phyloP scores from a whole-genome alignment of 2,797 vertebrate genomes.

The Distichodus sexfasciatus region DNA sequence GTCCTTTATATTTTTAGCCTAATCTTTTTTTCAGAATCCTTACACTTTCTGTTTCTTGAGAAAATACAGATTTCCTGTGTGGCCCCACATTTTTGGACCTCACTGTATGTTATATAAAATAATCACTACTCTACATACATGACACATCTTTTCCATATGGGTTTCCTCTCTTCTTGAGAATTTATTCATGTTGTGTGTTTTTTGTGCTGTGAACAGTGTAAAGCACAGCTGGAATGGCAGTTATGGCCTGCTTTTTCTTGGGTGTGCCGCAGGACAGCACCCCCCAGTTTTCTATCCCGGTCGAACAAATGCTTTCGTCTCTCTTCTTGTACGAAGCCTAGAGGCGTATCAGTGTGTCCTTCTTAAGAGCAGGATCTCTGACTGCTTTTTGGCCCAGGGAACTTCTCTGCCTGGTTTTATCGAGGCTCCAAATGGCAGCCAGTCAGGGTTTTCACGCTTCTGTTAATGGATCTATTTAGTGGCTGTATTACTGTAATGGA shows the following conservation, averaged over 20 bases:
- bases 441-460: background rate
- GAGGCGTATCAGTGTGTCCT: slow-evolving; percentile 29
- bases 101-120: too few relatives aligned
- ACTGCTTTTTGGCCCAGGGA: slow-evolving; percentile 29
- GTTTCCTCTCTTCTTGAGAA: too few relatives aligned
- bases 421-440: slow-evolving; percentile 7
- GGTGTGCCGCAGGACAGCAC: background rate
- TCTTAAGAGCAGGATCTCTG: slow-evolving; percentile 32
- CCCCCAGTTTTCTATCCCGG: slow-evolving; percentile 1
- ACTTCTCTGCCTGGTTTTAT: slow-evolving; percentile 27
- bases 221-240: slow-evolving; percentile 5
- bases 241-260: background rate
- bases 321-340: slow-evolving; percentile 6
- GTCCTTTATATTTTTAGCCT: too few relatives aligned
- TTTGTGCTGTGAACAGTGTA: too few relatives aligned
- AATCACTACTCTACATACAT: too few relatives aligned
- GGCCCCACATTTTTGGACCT: too few relatives aligned
- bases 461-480: slow-evolving; percentile 15
- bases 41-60: too few relatives aligned
- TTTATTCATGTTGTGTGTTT: too few relatives aligned
- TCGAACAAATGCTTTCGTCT: slow-evolving; percentile 25
- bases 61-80: too few relatives aligned
- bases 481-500: background rate
- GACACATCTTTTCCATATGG: too few relatives aligned
- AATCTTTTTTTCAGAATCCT: too few relatives aligned